Evolutionary conservation across 2,113 vertebrate species (phyloP).

Genomic region (Charina bottae): DNA sequence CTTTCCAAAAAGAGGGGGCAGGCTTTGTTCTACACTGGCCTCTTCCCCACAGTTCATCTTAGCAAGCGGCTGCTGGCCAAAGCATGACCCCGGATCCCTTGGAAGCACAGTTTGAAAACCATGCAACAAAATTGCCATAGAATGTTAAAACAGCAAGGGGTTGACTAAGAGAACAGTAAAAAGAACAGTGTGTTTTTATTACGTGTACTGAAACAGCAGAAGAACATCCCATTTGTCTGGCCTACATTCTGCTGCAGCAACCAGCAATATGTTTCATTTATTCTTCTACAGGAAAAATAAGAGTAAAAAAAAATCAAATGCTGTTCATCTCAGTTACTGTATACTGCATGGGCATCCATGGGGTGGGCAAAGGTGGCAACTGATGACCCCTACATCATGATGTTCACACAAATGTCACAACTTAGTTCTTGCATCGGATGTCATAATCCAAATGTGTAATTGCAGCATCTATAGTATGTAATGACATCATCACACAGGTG

Average conservation of each 20-base stretch:
- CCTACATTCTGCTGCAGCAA: conserved; percentile 18
- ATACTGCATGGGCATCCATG: not conserved
- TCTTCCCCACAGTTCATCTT: not conserved
- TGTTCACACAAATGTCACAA: not conserved
- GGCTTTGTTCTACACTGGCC: not conserved
- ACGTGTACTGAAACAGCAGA: conserved; percentile 17
- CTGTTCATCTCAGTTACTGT: not conserved
- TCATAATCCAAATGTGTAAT: not conserved
- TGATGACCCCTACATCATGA: not conserved
- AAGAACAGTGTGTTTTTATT: conserved; percentile 27
- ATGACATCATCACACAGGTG: not conserved
- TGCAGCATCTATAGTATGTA: not conserved
- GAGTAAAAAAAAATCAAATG: not conserved
- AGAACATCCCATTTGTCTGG: conserved; percentile 24
- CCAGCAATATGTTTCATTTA: not conserved
- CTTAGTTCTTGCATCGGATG: not conserved
- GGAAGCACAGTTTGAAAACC: not conserved
- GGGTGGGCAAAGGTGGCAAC: not conserved
- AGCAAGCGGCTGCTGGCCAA: not conserved
- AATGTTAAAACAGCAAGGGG: not conserved
- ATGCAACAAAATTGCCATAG: not conserved
- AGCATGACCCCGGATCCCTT: not conserved
- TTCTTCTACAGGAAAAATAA: not conserved
- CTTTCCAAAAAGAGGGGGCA: not conserved
- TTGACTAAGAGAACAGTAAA: conserved; percentile 12